Conservation (phyloP, 2,888 invertebrate genomes). For the Clunio marinus region DNA sequence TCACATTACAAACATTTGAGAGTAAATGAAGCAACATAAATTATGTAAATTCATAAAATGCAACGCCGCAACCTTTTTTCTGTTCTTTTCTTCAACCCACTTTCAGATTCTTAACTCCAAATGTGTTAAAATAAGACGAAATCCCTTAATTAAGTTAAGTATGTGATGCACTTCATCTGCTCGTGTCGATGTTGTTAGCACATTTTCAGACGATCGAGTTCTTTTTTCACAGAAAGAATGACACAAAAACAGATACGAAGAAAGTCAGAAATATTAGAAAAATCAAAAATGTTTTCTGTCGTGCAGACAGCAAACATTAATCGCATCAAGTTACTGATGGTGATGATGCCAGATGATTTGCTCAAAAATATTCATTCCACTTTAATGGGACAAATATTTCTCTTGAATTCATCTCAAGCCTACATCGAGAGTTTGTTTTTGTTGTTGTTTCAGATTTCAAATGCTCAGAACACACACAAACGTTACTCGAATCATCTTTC, state of each 20-base stretch:
- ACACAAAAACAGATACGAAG: no score
- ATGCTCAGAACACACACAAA: neutral
- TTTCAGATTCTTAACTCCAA: neutral
- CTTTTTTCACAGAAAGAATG: neutral
- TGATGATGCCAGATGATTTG: conserved; percentile 13
- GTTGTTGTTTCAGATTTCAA: neutral
- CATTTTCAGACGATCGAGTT: conserved; percentile 1
- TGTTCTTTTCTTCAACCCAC: neutral
- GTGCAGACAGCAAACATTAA: conserved; percentile 4
- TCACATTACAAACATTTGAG: no score
- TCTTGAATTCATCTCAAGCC: neutral
- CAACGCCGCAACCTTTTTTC: neutral
- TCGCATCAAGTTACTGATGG: neutral
- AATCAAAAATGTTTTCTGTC: neutral
- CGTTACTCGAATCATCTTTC: neutral
- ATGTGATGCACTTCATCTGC: conserved; percentile 15
- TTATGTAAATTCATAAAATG: conserved; percentile 22
- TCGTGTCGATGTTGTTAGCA: neutral
- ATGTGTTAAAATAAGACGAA: conserved; percentile 12
- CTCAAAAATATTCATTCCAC: conserved; percentile 9
- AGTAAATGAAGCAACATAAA: neutral
- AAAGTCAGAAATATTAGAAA: neutral
- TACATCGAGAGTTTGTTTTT: neutral
- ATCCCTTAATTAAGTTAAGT: conserved; percentile 1
- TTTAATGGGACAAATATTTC: neutral